These are phyloP conservation scores for Teleopsis dalmanni DNA, from an alignment of 1,140 invertebrate species.

Conservation along the genomic window DNA sequence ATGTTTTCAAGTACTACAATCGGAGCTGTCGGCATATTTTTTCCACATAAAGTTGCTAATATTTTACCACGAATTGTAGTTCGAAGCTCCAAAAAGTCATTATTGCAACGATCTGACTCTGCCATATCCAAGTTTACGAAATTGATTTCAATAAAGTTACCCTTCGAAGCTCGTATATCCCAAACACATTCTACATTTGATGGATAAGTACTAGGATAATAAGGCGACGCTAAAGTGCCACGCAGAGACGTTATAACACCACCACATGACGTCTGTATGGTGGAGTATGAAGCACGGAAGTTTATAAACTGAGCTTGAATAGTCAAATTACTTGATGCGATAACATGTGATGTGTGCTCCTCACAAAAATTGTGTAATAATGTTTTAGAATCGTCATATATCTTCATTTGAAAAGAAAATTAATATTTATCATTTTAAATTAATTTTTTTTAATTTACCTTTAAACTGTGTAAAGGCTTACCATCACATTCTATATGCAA, in stretches of 20 bases:
- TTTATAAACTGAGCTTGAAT: constrained; percentile 16
- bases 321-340: constrained; percentile 19
- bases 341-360: constrained; percentile 18
- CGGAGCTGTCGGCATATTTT: constrained; percentile 48
- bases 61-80: constrained; percentile 56
- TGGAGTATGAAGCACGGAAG: constrained; percentile 21
- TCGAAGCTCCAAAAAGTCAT: constrained; percentile 78
- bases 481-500: too few species aligned
- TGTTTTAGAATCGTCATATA: constrained; percentile 1
- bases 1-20: constrained; percentile 50
- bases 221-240: constrained; percentile 65
- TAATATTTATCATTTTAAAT: too few species aligned
- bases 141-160: constrained; percentile 58
- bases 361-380: constrained; percentile 13
- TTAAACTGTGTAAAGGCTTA: too few species aligned
- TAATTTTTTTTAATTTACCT: too few species aligned
- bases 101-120: constrained; percentile 65
- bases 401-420: too few species aligned
- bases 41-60: constrained; percentile 61
- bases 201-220: constrained; percentile 72
- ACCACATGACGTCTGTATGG: constrained; percentile 55
- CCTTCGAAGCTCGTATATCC: constrained; percentile 54
- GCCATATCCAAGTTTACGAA: constrained; percentile 62
- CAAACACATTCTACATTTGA: constrained; percentile 69
- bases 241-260: constrained; percentile 55